A percentile compares a stretch with the other conserved stretches of the same genome.
Evolutionary conservation across 2,113 vertebrate species (phyloP).

Genomic region (Chrysemys picta): DNA sequence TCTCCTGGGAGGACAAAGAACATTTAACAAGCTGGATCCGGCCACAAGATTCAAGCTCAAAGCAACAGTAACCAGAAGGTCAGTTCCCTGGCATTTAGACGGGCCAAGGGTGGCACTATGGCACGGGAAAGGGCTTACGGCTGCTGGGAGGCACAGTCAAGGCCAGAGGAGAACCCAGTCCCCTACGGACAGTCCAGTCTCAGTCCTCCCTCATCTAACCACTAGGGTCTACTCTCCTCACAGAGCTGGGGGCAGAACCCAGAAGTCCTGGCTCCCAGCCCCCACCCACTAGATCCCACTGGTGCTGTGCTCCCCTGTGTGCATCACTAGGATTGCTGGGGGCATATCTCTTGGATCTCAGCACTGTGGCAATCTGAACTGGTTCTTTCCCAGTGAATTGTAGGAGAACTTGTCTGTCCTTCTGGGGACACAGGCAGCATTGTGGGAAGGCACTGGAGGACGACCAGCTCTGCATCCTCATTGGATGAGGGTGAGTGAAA

Average conservation of each 20-base stretch:
- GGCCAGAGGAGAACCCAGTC: not conserved
- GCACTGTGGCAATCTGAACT: not conserved
- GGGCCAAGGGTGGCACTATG: not conserved
- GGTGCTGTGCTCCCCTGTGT: too few species aligned
- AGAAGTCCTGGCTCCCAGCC: not conserved
- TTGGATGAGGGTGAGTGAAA: too few species aligned
- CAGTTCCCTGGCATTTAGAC: not conserved
- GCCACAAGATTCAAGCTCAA: not conserved
- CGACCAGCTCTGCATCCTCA: not conserved
- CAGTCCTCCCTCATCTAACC: not conserved
- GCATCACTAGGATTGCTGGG: not conserved
- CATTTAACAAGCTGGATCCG: not conserved
- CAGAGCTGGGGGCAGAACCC: not conserved
- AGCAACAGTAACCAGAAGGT: not conserved
- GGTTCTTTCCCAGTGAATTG: not conserved
- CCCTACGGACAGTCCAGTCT: not conserved
- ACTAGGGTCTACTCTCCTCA: not conserved
- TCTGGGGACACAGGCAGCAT: not conserved
- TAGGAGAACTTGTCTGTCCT: not conserved
- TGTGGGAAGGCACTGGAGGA: not conserved
- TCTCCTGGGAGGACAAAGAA: conserved; percentile 54
- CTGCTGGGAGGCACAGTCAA: not conserved
- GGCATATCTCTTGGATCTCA: not conserved
- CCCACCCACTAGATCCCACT: not conserved
- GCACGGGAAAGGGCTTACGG: not conserved